Percentiles rank a stretch among this genome's conserved stretches.
Conservation (phyloP, 2,113 vertebrate genomes). For the Aspidoscelis tigris region DNA sequence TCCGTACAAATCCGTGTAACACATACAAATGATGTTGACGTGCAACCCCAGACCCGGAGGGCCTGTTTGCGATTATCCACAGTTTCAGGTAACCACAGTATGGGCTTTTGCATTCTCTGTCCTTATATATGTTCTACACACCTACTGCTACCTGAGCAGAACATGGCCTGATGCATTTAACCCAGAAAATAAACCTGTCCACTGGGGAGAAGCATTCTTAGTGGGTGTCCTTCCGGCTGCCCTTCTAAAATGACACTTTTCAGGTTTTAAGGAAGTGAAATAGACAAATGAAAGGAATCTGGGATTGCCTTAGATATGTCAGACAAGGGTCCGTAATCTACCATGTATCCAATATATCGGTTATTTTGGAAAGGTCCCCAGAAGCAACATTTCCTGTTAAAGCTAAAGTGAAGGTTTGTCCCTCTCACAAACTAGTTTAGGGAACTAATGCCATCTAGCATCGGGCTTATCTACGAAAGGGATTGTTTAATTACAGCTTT, state of each 20-base stretch:
- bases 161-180: neutral
- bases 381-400: neutral
- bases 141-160: conserved; percentile 32
- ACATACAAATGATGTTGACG: no score
- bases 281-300: neutral
- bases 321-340: neutral
- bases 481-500: conserved; percentile 8
- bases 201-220: neutral
- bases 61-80: no score
- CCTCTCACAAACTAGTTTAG: neutral
- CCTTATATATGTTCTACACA: neutral
- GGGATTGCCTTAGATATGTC: neutral
- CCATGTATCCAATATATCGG: neutral
- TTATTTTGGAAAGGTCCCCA: no score
- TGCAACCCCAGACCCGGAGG: no score
- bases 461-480: neutral
- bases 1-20: no score
- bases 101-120: no score
- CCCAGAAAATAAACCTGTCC: neutral
- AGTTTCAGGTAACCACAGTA: no score
- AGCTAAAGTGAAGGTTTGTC: neutral
- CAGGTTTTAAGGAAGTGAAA: neutral
- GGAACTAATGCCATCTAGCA: neutral
- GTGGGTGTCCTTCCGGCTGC: neutral
- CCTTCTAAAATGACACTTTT: neutral